Evolutionary conservation across 92 coral and sea anemone genomes (phyloP).

Genomic region (Epizoanthus fatuus): DNA sequence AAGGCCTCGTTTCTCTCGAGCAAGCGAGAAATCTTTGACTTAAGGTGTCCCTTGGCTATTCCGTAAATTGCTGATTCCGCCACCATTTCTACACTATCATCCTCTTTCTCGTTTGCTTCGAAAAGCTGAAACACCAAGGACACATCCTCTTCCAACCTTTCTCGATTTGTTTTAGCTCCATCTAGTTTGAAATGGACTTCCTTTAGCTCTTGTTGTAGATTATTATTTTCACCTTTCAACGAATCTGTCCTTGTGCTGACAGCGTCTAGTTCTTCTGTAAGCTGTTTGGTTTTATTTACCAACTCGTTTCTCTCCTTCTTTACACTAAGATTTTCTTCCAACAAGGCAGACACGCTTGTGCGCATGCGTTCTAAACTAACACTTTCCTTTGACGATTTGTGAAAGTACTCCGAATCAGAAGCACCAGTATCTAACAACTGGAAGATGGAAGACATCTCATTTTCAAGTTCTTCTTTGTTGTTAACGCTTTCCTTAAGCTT

Average conservation of each 20-base stretch:
- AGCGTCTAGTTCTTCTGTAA: background rate
- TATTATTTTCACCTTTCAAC: constrained; percentile 10
- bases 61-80: background rate
- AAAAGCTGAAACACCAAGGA: constrained; percentile 1
- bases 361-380: constrained; percentile 5
- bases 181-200: constrained; percentile 5
- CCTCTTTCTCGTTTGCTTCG: background rate
- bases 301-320: constrained; percentile 8
- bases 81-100: background rate
- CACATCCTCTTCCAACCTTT: background rate
- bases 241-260: background rate
- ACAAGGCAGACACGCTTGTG: background rate
- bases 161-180: background rate
- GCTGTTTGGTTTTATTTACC: constrained; percentile 3
- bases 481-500: constrained; percentile 19
- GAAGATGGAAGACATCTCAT: constrained; percentile 79
- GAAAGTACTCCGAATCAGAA: background rate
- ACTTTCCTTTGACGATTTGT: background rate
- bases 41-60: constrained; percentile 13
- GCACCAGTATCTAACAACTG: constrained; percentile 43
- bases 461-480: constrained; percentile 74
- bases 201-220: constrained; percentile 10
- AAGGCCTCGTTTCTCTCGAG: constrained; percentile 6
- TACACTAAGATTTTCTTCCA: constrained; percentile 18
- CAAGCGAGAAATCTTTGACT: constrained; percentile 7